Base-by-base conservation (phyloP, 2,888 invertebrate species). In the Steromphala cineraria region DNA sequence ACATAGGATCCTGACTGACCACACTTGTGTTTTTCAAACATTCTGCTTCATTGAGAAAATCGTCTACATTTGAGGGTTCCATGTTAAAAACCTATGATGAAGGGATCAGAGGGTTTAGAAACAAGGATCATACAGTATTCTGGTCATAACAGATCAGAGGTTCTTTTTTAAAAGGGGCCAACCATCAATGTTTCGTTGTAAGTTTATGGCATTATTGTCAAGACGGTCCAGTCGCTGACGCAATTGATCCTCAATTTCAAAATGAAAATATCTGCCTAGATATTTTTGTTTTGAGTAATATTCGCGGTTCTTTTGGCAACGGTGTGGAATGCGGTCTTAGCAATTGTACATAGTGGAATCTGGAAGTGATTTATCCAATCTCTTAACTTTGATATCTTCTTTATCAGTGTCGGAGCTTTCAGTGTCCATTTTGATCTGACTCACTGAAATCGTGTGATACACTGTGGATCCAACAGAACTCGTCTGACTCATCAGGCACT, bases 131-230 rank as follows among this genome's bases (percentile, higher is more conserved):
- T 52, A 1, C 52, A 13, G 24, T 77, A 53, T 2, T 81, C 81
- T n/a, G 82, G 80, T 77, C 82, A 82, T 36, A 82, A 55, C 24
- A 77, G 71, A 21, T 24, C 53, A 21, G 71, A 74, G 0, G 80
- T 53, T 36, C 80, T 81, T 53, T 80, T n/a, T 81, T 10, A 74
- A 80, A 4, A 81, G 74, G 31, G 81, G 81, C n/a, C 80, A 55
- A 15, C 82, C 82, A 76, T 82, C 82, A 76, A 82, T 77, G 40
- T 75, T 80, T 24, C 81, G 21, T 46, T 75, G 75, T 13, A 75
- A 24, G 46, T 46, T 1, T 8, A 46, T 46, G 1, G 10, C 1
- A 46, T 46, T 46, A 10, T 46, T 46, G 5, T 46, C 46, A 4
- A 46, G 46, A 13, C 46, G 5, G 10, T 46, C 46, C 13, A 10